phyloP scores from a whole-genome alignment of 2,888 invertebrate species.

The Buathra laborator region DNA sequence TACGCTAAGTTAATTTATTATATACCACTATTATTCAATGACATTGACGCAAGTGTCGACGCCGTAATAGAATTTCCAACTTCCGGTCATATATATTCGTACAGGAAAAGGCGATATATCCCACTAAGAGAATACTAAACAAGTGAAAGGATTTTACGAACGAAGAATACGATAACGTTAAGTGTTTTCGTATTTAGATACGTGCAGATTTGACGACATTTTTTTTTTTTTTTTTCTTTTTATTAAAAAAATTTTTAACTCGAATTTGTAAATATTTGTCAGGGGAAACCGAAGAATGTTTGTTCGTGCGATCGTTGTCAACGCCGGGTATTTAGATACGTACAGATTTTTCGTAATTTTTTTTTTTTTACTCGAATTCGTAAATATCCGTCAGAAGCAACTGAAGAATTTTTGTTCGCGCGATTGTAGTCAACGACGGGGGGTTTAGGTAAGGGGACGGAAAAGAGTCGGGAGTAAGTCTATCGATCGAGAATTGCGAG shows the following conservation, averaged over 20 bases:
- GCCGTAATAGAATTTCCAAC: constrained; percentile 35
- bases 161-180: constrained; percentile 31
- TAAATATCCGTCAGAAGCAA: constrained; percentile 19
- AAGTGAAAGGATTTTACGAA: constrained; percentile 38
- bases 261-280: constrained; percentile 13
- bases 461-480: constrained; percentile 14
- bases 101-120: constrained; percentile 55
- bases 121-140: constrained; percentile 56
- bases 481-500: constrained; percentile 50
- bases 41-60: constrained; percentile 30
- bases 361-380: neutral
- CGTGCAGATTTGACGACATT: constrained; percentile 13
- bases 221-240: constrained; percentile 22
- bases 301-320: constrained; percentile 26
- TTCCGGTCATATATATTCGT: constrained; percentile 52
- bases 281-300: constrained; percentile 2
- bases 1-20: neutral
- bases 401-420: constrained; percentile 14
- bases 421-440: constrained; percentile 25
- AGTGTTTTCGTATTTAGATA: neutral
- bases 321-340: neutral
- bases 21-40: constrained; percentile 33
- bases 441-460: neutral
- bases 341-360: neutral
- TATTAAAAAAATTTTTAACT: neutral